Percentiles rank a stretch among this genome's conserved stretches.
These are phyloP conservation scores for Epistrophe grossulariae DNA, from an alignment of 2,888 invertebrate genomes.

Conservation along the genomic window DNA sequence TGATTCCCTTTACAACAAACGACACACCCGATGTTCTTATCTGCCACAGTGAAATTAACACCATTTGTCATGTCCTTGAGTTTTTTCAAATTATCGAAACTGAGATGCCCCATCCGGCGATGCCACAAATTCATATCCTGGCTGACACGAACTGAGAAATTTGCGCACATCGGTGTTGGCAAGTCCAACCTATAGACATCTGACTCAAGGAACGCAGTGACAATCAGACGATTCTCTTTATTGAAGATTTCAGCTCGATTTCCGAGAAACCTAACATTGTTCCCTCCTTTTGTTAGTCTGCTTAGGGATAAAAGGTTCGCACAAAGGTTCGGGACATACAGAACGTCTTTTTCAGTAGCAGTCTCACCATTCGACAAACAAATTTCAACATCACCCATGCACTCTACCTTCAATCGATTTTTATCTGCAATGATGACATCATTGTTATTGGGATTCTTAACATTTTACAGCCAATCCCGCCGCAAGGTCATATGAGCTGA, in stretches of 20 bases:
- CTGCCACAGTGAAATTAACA: neutral
- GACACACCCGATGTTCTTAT: neutral
- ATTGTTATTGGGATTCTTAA: neutral
- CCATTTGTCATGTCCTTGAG: slow-evolving; percentile 15
- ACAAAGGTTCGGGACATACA: slow-evolving; percentile 18
- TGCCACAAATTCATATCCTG: slow-evolving; percentile 36
- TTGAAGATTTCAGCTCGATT: slow-evolving; percentile 32
- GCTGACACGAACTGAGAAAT: slow-evolving; percentile 21
- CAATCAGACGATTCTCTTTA: slow-evolving; percentile 2
- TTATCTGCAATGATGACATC: slow-evolving; percentile 26
- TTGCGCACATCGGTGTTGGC: slow-evolving; percentile 27
- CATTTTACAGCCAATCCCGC: slow-evolving; percentile 33
- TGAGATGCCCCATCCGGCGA: slow-evolving; percentile 40
- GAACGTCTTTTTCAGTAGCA: slow-evolving; percentile 9
- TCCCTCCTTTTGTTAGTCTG: slow-evolving; percentile 16
- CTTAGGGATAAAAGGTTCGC: slow-evolving; percentile 24
- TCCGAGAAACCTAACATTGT: slow-evolving; percentile 16
- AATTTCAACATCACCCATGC: slow-evolving; percentile 24
- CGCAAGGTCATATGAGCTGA: slow-evolving; percentile 39
- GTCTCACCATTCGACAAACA: slow-evolving; percentile 13
- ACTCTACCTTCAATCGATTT: slow-evolving; percentile 12
- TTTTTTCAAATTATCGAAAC: slow-evolving; percentile 24
- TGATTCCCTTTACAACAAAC: slow-evolving; percentile 52
- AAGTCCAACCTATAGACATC: slow-evolving; percentile 27
- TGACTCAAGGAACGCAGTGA: slow-evolving; percentile 16